These are phyloP conservation scores for Coptotermes formosanus DNA, from an alignment of 1,140 invertebrate species.

Conservation along the genomic window DNA sequence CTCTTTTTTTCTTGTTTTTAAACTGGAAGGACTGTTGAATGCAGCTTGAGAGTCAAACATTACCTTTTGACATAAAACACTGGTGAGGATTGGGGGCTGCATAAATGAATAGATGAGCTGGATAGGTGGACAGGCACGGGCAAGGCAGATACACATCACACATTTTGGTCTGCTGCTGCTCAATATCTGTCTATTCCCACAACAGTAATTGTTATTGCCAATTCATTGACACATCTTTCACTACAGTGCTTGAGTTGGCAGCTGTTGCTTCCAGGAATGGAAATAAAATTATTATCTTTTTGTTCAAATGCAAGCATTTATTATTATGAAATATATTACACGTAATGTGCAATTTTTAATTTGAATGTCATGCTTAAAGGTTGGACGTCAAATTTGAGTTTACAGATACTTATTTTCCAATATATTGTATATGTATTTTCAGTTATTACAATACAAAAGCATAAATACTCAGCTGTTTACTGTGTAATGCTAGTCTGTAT, in stretches of 20 bases:
- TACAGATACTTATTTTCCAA: not conserved
- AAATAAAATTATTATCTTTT: not conserved
- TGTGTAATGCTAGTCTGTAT: slow-evolving; percentile 13
- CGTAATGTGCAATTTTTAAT: not conserved
- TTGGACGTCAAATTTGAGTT: not conserved
- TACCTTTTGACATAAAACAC: too few species aligned
- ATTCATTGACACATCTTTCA: not conserved
- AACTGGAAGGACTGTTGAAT: too few species aligned
- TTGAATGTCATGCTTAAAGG: not conserved
- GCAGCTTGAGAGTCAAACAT: too few species aligned
- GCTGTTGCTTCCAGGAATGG: not conserved
- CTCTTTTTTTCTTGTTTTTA: too few species aligned
- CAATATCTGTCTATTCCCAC: too few species aligned
- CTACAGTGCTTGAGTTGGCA: not conserved
- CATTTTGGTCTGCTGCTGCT: too few species aligned
- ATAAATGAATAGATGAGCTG: too few species aligned
- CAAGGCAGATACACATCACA: too few species aligned
- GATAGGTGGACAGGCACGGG: too few species aligned
- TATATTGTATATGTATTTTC: not conserved
- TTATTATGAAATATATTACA: not conserved
- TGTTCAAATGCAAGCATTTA: not conserved
- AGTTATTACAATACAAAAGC: not conserved
- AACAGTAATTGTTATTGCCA: too few species aligned
- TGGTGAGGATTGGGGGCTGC: too few species aligned
- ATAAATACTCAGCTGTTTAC: slow-evolving; percentile 1